Evolutionary conservation across 2,113 vertebrate species (phyloP).

Genomic region (Carollia perspicillata): DNA sequence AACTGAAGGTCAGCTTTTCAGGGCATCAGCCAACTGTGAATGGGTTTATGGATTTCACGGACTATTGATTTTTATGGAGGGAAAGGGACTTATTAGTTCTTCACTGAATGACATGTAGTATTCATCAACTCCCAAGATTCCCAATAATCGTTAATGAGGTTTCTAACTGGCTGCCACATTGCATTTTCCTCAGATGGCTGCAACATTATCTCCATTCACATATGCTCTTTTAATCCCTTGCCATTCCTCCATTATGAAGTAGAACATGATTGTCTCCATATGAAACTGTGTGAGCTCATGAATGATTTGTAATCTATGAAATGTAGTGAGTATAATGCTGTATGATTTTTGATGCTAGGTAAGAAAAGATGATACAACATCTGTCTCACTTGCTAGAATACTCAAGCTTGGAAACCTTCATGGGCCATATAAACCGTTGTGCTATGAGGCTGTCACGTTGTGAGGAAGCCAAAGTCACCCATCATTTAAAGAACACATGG

Average conservation of each 20-base stretch:
- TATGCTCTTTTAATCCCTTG: neutral
- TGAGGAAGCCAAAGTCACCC: neutral
- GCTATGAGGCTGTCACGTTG: neutral
- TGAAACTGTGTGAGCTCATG: neutral
- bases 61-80: neutral
- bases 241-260: neutral
- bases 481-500: neutral
- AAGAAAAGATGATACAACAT: neutral
- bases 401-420: neutral
- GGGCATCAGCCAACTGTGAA: neutral
- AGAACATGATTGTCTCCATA: neutral
- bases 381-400: neutral
- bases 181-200: constrained; percentile 37
- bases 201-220: neutral
- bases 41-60: neutral
- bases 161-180: neutral
- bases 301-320: neutral
- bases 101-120: neutral
- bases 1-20: neutral
- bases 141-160: neutral
- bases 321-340: neutral
- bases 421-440: neutral
- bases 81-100: neutral
- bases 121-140: neutral
- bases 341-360: neutral